Conservation (phyloP, 2,888 invertebrate genomes). For the Conops quadrifasciatus region DNA sequence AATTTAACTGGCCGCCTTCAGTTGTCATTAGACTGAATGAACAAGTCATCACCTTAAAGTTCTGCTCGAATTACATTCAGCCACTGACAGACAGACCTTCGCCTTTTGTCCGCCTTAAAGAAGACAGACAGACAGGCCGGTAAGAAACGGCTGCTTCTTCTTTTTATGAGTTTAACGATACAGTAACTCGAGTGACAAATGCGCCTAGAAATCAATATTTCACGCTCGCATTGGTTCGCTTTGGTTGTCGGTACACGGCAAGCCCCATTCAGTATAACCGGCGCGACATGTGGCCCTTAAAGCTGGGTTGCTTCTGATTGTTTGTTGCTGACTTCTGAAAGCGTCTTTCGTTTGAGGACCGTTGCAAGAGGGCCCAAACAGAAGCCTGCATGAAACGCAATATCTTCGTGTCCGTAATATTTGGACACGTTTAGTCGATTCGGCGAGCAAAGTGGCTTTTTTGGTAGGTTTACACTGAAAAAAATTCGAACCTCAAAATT, state of each 20-base stretch:
- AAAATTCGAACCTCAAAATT: background rate
- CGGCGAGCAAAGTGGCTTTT: background rate
- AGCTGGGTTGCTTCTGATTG: background rate
- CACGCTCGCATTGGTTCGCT: slow-evolving; percentile 8
- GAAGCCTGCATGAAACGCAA: slow-evolving; percentile 8
- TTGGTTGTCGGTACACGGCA: background rate
- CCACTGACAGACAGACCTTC: too few relatives aligned
- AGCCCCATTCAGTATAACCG: background rate
- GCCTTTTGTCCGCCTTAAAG: too few relatives aligned
- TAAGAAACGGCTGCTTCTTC: too few relatives aligned
- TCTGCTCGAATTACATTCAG: too few relatives aligned
- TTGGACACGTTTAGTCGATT: background rate
- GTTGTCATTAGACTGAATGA: too few relatives aligned
- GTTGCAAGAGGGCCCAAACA: background rate
- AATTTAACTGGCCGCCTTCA: too few relatives aligned
- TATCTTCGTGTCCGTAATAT: slow-evolving; percentile 6
- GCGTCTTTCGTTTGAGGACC: background rate
- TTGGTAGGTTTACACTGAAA: background rate
- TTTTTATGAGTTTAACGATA: too few relatives aligned
- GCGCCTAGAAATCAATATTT: slow-evolving; percentile 10
- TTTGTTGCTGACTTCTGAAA: background rate
- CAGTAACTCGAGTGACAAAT: slow-evolving; percentile 8
- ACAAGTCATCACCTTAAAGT: too few relatives aligned
- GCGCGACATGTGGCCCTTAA: background rate
- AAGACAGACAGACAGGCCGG: too few relatives aligned